phyloP scores from a whole-genome alignment of 2,888 invertebrate species.

The Agonopterix subpropinquella region DNA sequence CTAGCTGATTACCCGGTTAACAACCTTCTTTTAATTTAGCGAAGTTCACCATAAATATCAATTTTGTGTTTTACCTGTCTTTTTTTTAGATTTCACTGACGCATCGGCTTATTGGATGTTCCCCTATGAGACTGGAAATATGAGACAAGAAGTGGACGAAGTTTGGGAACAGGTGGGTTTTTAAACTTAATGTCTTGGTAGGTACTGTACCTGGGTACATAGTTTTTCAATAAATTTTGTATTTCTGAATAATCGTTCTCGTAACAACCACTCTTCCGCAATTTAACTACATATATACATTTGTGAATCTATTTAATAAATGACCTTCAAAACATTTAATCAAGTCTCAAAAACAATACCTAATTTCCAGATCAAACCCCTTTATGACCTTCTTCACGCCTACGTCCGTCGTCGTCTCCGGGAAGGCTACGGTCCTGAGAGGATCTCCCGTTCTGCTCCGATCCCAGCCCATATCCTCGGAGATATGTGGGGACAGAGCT shows the following conservation, averaged over 20 bases:
- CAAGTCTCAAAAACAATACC: neutral
- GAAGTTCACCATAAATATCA: neutral
- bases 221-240: too few species aligned
- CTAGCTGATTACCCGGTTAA: too few species aligned
- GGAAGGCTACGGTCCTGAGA: slow-evolving; percentile 89
- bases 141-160: slow-evolving; percentile 86
- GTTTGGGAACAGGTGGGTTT: slow-evolving; percentile 82
- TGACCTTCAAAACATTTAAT: too few species aligned
- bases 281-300: too few species aligned
- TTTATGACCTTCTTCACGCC: slow-evolving; percentile 92
- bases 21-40: too few species aligned
- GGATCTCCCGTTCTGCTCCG: slow-evolving; percentile 86
- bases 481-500: slow-evolving; percentile 94
- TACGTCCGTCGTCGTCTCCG: slow-evolving; percentile 90
- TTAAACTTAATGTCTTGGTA: too few species aligned
- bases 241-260: too few species aligned
- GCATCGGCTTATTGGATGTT: slow-evolving; percentile 93
- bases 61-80: neutral
- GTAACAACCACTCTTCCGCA: too few species aligned
- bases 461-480: slow-evolving; percentile 91
- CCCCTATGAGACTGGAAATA: slow-evolving; percentile 86
- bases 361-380: slow-evolving; percentile 79
- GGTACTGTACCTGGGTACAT: too few species aligned
- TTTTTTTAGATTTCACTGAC: slow-evolving; percentile 85
- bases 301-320: too few species aligned